Evolutionary conservation across 2,888 invertebrate genomes (phyloP), one percentile per base, ranked within the genome.

Genomic region (Coenonympha arcania): DNA sequence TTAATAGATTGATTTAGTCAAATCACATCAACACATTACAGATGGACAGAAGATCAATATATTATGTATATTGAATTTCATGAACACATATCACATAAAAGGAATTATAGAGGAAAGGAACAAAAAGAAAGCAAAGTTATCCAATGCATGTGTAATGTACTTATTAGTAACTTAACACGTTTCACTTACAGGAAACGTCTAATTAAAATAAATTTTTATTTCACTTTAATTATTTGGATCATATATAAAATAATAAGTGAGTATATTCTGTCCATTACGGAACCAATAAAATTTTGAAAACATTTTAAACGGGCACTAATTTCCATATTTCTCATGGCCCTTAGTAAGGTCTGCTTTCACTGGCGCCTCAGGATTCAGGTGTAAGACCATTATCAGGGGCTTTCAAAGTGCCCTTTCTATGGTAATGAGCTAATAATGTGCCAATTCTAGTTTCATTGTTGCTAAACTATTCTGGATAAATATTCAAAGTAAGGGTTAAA

Each of bases 401-500:
- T 56, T 61, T 65, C 69, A 75, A 73, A 71, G 73, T 59, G 69
- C 74, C 74, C 76, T 83, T 82, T 76, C 75, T 78, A 81, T 81
- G 81, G 60, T 75, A 81, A 81, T 82, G 67, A 76, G 65, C 65
- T 57, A 56, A 59, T 62, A n/a, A 61, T 58, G 19, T 20, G 42
- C 45, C 49, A 24, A 30, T 44, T 49, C 36, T 15, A 39, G 34
- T 36, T 41, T n/a, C 30, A 30, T 41, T 30, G 41, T 19, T 19
- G 11, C 28, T 41, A 30, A 41, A 28, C 19, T 30, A 19, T 41
- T 6, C 19, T 8, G 9, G 5, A 24, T 24, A 15, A 24, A 5
- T 6, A 24, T 15, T 22, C 8, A 22, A 37, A 37, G 22, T 22
- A 20, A 37, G 19, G 37, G 15, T 33, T 13, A 33, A 2, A 24